A percentile compares a stretch with the other conserved stretches of the same genome.
Evolutionary conservation across 1,140 invertebrate species (phyloP).

Genomic region (Pogonomyrmex barbatus): DNA sequence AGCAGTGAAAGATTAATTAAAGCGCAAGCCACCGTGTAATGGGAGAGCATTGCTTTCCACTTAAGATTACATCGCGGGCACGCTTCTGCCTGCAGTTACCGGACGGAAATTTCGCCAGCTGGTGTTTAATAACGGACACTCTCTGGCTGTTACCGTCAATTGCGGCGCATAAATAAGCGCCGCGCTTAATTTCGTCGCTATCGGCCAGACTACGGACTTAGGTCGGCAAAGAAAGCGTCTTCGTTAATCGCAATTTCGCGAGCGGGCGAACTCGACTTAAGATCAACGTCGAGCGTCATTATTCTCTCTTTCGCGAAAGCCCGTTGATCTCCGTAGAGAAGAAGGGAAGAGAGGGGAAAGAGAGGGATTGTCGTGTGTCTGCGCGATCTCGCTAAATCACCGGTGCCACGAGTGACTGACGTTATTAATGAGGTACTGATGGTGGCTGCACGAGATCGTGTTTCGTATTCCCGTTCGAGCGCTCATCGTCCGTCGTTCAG

Average conservation of each 20-base stretch:
- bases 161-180: constrained; percentile 34
- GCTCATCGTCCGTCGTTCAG: constrained; percentile 74
- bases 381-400: constrained; percentile 69
- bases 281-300: constrained; percentile 70
- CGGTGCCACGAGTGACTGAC: constrained; percentile 68
- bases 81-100: constrained; percentile 1
- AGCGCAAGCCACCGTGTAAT: constrained; percentile 65
- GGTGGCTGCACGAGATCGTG: constrained; percentile 66
- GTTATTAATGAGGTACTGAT: constrained; percentile 78
- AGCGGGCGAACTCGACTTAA: constrained; percentile 35
- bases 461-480: constrained; percentile 72
- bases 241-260: constrained; percentile 72
- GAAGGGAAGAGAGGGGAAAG: neutral
- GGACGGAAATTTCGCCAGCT: constrained; percentile 57
- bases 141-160: constrained; percentile 49
- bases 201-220: neutral
- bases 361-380: constrained; percentile 19
- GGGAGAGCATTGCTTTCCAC: constrained; percentile 74
- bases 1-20: constrained; percentile 74
- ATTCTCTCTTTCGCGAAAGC: constrained; percentile 65
- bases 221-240: constrained; percentile 41
- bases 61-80: constrained; percentile 64
- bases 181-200: constrained; percentile 54
- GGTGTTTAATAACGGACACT: constrained; percentile 62
- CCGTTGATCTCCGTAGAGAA: constrained; percentile 10